Percentiles rank a stretch among this genome's conserved stretches.
Evolutionary conservation across 1,140 invertebrate genomes (phyloP).

Genomic region (Drosophila watanabei): DNA sequence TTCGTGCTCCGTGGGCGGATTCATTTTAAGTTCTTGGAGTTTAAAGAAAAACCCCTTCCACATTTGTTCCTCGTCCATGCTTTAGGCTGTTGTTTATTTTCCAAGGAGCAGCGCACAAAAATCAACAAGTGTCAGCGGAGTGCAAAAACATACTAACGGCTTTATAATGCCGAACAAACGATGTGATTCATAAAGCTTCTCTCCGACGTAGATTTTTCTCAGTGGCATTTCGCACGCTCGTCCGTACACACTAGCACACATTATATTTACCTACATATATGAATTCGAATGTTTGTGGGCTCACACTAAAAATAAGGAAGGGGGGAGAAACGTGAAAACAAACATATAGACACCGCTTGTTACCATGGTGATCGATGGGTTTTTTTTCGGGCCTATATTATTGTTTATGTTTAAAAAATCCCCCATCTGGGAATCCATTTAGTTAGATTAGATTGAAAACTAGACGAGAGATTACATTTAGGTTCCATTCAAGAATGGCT

Average conservation of each 20-base stretch:
- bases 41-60: constrained; percentile 90
- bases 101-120: constrained; percentile 33
- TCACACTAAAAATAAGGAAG: constrained; percentile 10
- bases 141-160: constrained; percentile 43
- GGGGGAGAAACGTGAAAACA: background rate
- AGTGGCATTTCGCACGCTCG: constrained; percentile 38
- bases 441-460: constrained; percentile 5
- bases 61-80: constrained; percentile 88
- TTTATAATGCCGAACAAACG: constrained; percentile 34
- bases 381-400: constrained; percentile 7
- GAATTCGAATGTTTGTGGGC: constrained; percentile 8
- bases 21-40: constrained; percentile 87
- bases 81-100: constrained; percentile 1
- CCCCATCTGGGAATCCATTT: background rate
- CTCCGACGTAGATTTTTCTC: constrained; percentile 50
- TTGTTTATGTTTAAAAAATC: constrained; percentile 15
- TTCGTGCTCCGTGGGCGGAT: constrained; percentile 88
- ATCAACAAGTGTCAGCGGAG: constrained; percentile 45
- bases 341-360: background rate
- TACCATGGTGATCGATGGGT: constrained; percentile 38
- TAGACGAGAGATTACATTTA: background rate
- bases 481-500: background rate
- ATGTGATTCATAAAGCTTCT: constrained; percentile 47
- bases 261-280: constrained; percentile 22
- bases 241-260: constrained; percentile 35